Evolutionary conservation across 1,140 invertebrate species (phyloP), one percentile per base, ranked within the genome.

Genomic region (Manduca sexta): DNA sequence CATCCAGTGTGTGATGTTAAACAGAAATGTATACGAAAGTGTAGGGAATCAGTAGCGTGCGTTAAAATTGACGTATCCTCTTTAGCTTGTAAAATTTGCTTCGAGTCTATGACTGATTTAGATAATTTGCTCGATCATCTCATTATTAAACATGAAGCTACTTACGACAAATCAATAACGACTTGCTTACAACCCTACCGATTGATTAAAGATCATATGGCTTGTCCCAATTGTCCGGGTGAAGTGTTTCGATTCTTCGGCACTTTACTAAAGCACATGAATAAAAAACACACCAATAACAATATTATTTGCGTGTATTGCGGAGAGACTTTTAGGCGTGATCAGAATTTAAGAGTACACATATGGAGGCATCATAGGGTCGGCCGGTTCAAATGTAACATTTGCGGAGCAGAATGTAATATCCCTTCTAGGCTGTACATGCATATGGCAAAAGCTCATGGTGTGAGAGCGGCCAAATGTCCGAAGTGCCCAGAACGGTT

Each of bases 251-350:
- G 77, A 7, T 85, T 85, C 50, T 85, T 83, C 43, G 81, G 81
- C 0, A 81, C 81, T 0, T 45, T 85, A n/a, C 21, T 85, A 0
- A 81, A 81, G 48, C 81, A 85, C 18, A 73, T 83, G 66, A 81
- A 85, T 40, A 74, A 72, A 4, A 69, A 71, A 31, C 81, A 85
- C 37, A 82, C 77, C 0, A 70, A 82, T 43, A 83, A 81, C 48
- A 83, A 79, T 34, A 81, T 81, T 3, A 83, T 83, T 12, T 85
- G 81, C 39, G 81, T 80, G 1, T 76, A 81, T 17, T 84, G 81
- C 41, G 79, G 81, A 0, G 67, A 83, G 38, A 73, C 72, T 2
- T 84, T 84, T 34, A 57, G 75, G 37, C 52, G 74, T 1, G 78
- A 84, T 46, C 79, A 82, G 41, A 84, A 84, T 52, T 47, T 84